Percentiles rank a stretch among this genome's conserved stretches.
These are phyloP conservation scores for Ariolimax columbianus DNA, from an alignment of 2,888 invertebrate species.

Conservation along the genomic window DNA sequence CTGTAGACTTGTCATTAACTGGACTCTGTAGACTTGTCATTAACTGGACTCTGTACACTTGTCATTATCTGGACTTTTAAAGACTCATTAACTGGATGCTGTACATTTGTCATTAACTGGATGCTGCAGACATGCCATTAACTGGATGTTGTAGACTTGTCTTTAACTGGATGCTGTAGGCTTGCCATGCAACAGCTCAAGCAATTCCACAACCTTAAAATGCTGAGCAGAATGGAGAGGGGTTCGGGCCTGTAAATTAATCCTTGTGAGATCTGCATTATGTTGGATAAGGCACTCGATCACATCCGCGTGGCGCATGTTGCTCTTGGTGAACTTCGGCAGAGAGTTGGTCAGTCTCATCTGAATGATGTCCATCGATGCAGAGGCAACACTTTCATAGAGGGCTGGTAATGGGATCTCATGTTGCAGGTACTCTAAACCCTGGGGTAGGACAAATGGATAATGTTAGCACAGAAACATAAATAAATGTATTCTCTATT, in stretches of 20 bases:
- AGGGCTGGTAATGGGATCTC: slow-evolving; percentile 50
- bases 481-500: no score
- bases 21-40: no score
- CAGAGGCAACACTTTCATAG: slow-evolving; percentile 39
- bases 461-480: no score
- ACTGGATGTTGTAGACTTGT: no score
- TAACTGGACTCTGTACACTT: no score
- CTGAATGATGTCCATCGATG: slow-evolving; percentile 40
- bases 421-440: slow-evolving; percentile 41
- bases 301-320: background rate
- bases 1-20: no score
- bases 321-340: background rate
- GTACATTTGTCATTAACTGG: no score
- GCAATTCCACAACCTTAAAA: background rate
- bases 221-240: background rate
- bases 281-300: background rate
- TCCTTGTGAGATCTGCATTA: background rate
- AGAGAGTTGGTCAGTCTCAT: background rate
- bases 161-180: background rate
- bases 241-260: background rate
- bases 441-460: slow-evolving; percentile 32
- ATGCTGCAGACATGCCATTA: no score
- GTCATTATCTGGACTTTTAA: no score
- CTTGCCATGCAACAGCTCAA: background rate
- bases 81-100: no score